A percentile compares a stretch with the other conserved stretches of the same genome.
Evolutionary conservation across 2,797 vertebrate species (phyloP).

Genomic region (Allobates femoralis): DNA sequence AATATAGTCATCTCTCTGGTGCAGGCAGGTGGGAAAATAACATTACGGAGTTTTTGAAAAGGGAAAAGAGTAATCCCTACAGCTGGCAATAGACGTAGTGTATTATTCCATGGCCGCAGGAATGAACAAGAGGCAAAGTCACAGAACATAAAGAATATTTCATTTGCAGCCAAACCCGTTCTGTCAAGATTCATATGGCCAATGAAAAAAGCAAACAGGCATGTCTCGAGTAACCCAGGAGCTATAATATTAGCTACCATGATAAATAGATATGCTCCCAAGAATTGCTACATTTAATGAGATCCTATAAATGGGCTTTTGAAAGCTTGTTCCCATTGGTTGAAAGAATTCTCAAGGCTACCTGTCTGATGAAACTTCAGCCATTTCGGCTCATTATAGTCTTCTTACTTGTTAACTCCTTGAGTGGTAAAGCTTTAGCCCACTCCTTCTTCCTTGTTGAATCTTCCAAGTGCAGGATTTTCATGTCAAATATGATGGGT

Average conservation of each 20-base stretch:
- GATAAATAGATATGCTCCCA: slow-evolving; percentile 49
- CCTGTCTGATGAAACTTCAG: slow-evolving; percentile 25
- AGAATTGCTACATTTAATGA: slow-evolving; percentile 56
- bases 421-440: background rate
- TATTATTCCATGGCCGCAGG: background rate
- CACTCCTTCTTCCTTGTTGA: no score
- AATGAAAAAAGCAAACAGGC: slow-evolving; percentile 53
- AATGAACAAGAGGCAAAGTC: slow-evolving; percentile 19
- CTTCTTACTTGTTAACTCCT: slow-evolving; percentile 31
- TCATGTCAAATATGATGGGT: background rate
- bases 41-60: background rate
- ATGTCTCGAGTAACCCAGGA: slow-evolving; percentile 9
- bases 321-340: slow-evolving; percentile 29
- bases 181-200: slow-evolving; percentile 54
- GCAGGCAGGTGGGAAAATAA: background rate
- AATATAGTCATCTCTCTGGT: background rate
- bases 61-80: background rate
- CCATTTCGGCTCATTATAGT: slow-evolving; percentile 12
- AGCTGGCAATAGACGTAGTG: background rate
- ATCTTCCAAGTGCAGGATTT: background rate
- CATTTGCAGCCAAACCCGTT: slow-evolving; percentile 35
- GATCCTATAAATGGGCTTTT: slow-evolving; percentile 58
- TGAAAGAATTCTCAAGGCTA: slow-evolving; percentile 57
- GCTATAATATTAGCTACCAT: slow-evolving; percentile 31
- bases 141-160: slow-evolving; percentile 52